These are phyloP conservation scores for Ammodytes dubius DNA, from an alignment of 2,113 vertebrate genomes.

Conservation along the genomic window DNA sequence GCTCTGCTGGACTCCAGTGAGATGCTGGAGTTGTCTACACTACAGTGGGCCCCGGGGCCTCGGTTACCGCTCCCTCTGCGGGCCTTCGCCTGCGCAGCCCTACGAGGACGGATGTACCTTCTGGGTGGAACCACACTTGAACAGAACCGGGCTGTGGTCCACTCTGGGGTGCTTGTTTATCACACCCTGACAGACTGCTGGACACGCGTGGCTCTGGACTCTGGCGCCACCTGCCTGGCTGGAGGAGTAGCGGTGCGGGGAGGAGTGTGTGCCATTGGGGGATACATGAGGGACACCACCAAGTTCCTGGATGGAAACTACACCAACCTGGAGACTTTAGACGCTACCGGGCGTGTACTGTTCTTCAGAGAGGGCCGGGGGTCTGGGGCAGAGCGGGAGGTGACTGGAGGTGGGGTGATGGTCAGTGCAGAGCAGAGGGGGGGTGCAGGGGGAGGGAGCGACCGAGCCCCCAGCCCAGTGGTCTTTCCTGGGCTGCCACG, in stretches of 20 bases:
- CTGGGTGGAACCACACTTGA: conserved; percentile 87
- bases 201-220: conserved; percentile 85
- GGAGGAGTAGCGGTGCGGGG: conserved; percentile 87
- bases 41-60: conserved; percentile 64
- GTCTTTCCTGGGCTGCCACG: conserved; percentile 86
- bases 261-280: conserved; percentile 87
- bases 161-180: conserved; percentile 88
- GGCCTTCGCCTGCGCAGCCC: conserved; percentile 81
- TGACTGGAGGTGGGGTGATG: conserved; percentile 67
- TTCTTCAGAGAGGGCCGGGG: conserved; percentile 86
- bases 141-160: conserved; percentile 85
- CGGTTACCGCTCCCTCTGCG: conserved; percentile 74
- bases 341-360: conserved; percentile 86
- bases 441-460: conserved; percentile 73
- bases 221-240: conserved; percentile 85
- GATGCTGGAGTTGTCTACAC: conserved; percentile 75
- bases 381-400: conserved; percentile 80
- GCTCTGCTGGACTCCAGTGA: conserved; percentile 83
- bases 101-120: conserved; percentile 86
- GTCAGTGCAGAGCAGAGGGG: conserved; percentile 71
- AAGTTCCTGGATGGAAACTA: conserved; percentile 85
- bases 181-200: conserved; percentile 84
- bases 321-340: conserved; percentile 85
- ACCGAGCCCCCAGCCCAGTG: conserved; percentile 84
- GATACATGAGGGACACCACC: conserved; percentile 86